These are phyloP conservation scores for Machimus atricapillus DNA, from an alignment of 2,888 invertebrate genomes.

Conservation along the genomic window DNA sequence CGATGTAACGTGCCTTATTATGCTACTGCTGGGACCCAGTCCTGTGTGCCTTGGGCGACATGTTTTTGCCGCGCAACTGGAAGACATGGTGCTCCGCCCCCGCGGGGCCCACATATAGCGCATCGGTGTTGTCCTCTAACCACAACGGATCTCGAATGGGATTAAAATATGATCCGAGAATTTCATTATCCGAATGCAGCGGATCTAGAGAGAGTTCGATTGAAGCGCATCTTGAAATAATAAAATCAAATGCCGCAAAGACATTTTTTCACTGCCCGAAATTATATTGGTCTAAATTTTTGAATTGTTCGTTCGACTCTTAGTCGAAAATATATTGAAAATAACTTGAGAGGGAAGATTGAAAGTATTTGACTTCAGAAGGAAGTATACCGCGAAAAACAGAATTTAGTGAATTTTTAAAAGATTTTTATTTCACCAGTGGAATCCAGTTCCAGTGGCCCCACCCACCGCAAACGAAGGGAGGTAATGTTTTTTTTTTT, in stretches of 20 bases:
- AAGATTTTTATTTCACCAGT: not conserved
- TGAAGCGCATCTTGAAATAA: not conserved
- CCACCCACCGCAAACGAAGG: not conserved
- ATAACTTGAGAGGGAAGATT: not conserved
- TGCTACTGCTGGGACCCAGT: not conserved
- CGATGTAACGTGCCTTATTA: conserved; percentile 13
- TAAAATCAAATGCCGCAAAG: not conserved
- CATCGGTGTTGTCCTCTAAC: conserved; percentile 3
- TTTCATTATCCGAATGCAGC: conserved; percentile 21
- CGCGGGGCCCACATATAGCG: not conserved
- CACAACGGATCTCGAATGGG: conserved; percentile 1
- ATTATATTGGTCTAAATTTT: not conserved
- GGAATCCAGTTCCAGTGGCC: no score
- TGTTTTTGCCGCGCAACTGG: not conserved
- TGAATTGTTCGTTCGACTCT: not conserved
- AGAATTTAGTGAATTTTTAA: not conserved
- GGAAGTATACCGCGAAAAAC: not conserved
- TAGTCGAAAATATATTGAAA: not conserved
- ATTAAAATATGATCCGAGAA: conserved; percentile 25
- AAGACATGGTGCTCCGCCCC: not conserved
- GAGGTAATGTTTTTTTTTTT: no score
- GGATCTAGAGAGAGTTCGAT: not conserved
- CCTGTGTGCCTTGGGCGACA: not conserved
- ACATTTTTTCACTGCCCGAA: not conserved
- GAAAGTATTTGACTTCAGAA: not conserved